phyloP scores from a whole-genome alignment of 2,113 vertebrate genomes.

The Pelecanus crispus region DNA sequence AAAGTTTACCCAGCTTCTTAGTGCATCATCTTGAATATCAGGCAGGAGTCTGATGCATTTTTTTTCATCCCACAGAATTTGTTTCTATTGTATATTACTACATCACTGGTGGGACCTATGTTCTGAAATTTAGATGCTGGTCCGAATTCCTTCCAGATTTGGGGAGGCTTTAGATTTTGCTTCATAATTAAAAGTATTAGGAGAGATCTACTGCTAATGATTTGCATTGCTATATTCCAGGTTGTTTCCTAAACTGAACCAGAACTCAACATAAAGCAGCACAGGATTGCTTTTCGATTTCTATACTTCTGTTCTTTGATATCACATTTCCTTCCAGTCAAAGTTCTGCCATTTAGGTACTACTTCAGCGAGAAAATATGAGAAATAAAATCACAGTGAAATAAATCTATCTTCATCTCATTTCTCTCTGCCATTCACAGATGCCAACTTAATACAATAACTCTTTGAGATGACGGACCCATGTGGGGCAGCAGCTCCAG shows the following conservation, averaged over 20 bases:
- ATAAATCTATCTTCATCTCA: slow-evolving; percentile 54
- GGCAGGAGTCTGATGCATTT: neutral
- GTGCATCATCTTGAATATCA: neutral
- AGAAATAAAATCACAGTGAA: slow-evolving; percentile 43
- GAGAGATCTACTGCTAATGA: neutral
- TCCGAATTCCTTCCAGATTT: neutral
- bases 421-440: slow-evolving; percentile 40
- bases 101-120: neutral
- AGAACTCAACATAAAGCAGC: neutral
- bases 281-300: neutral
- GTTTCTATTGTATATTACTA: neutral
- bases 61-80: neutral
- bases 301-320: neutral
- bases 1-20: neutral
- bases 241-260: neutral
- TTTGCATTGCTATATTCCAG: neutral
- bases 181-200: neutral
- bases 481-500: neutral
- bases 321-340: neutral
- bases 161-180: neutral
- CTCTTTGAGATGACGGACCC: slow-evolving; percentile 26
- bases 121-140: neutral
- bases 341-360: neutral
- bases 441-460: slow-evolving; percentile 41
- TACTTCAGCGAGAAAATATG: slow-evolving; percentile 25